A percentile compares a stretch with the other conserved stretches of the same genome.
Evolutionary conservation across 2,113 vertebrate species (phyloP).

Genomic region (Rutilus rutilus): DNA sequence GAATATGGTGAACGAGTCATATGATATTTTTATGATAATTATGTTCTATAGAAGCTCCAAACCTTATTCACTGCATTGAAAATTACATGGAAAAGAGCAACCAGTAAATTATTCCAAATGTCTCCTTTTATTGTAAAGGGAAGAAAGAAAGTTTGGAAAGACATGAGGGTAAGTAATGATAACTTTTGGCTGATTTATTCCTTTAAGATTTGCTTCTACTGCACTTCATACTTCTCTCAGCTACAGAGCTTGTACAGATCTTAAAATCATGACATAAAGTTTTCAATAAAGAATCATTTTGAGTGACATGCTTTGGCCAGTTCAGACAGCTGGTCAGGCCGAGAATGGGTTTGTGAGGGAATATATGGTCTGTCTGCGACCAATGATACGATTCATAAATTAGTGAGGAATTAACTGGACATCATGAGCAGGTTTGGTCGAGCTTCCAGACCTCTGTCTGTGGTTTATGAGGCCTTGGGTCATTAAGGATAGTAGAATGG

Average conservation of each 20-base stretch:
- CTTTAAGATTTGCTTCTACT: background rate
- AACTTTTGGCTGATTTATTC: background rate
- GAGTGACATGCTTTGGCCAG: background rate
- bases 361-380: slow-evolving; percentile 27
- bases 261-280: slow-evolving; percentile 7
- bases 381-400: slow-evolving; percentile 44
- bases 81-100: background rate
- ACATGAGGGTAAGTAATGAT: background rate
- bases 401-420: slow-evolving; percentile 45
- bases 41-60: background rate
- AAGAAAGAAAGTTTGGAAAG: background rate
- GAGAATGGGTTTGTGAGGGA: slow-evolving; percentile 43
- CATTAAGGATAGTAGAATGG: slow-evolving; percentile 47
- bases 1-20: background rate
- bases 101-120: background rate
- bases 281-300: slow-evolving; percentile 25
- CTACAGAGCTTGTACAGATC: background rate
- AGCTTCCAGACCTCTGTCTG: slow-evolving; percentile 43
- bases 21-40: background rate
- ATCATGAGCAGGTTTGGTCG: slow-evolving; percentile 47
- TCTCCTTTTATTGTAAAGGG: too few species aligned
- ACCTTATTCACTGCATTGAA: background rate
- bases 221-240: background rate
- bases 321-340: slow-evolving; percentile 33
- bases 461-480: slow-evolving; percentile 40